Evolutionary conservation across 2,797 vertebrate species (phyloP).

Genomic region (Anguilla pacifica): DNA sequence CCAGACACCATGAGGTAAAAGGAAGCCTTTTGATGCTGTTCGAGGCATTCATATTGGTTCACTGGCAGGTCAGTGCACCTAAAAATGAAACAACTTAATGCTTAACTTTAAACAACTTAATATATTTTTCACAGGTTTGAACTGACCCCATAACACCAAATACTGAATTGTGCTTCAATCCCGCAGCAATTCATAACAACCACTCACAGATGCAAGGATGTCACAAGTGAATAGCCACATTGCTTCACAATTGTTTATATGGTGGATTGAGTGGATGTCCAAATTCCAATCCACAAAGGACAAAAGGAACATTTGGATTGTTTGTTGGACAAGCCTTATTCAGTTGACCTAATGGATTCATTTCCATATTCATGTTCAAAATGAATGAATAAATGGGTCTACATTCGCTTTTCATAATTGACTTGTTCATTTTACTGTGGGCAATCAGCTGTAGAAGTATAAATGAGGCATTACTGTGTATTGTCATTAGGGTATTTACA

Average conservation of each 20-base stretch:
- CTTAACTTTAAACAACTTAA: slow-evolving; percentile 61
- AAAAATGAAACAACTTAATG: slow-evolving; percentile 70
- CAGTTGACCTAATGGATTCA: slow-evolving; percentile 35
- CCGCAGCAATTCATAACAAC: slow-evolving; percentile 37
- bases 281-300: slow-evolving; percentile 28
- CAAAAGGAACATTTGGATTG: slow-evolving; percentile 25
- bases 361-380: slow-evolving; percentile 38
- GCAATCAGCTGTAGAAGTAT: slow-evolving; percentile 66
- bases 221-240: slow-evolving; percentile 22
- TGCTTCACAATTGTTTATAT: slow-evolving; percentile 16
- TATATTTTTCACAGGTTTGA: slow-evolving; percentile 56
- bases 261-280: slow-evolving; percentile 37
- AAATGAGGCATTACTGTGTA: slow-evolving; percentile 57
- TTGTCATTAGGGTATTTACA: slow-evolving; percentile 67
- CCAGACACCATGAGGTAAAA: slow-evolving; percentile 53
- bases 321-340: slow-evolving; percentile 25
- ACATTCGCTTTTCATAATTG: slow-evolving; percentile 65
- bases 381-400: slow-evolving; percentile 54
- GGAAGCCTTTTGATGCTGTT: slow-evolving; percentile 57
- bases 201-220: slow-evolving; percentile 39
- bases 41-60: slow-evolving; percentile 61
- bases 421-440: slow-evolving; percentile 67
- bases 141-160: slow-evolving; percentile 58
- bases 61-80: slow-evolving; percentile 66
- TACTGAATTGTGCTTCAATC: slow-evolving; percentile 54